phyloP scores from a whole-genome alignment of 2,888 invertebrate genomes.

The Siphlonurus alternatus region DNA sequence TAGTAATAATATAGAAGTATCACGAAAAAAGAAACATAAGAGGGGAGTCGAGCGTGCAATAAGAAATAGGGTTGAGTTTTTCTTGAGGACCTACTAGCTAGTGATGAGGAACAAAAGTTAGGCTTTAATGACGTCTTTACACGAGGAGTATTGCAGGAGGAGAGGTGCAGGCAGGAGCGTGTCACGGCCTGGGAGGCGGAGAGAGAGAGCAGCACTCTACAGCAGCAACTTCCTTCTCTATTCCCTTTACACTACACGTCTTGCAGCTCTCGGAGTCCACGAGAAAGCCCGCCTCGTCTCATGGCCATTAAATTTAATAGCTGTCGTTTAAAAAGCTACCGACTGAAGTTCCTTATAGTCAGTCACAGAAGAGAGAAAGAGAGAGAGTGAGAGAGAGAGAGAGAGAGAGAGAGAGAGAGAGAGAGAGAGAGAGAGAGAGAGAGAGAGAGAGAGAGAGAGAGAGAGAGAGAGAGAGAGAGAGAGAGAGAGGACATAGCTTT shows the following conservation, averaged over 20 bases:
- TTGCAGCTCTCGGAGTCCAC: no score
- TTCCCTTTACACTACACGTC: no score
- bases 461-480: constrained; percentile 5
- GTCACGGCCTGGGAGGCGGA: not conserved
- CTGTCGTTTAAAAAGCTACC: constrained; percentile 1
- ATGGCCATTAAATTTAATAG: constrained; percentile 2
- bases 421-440: not conserved
- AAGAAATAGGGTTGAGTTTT: no score
- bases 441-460: constrained; percentile 3
- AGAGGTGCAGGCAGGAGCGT: not conserved
- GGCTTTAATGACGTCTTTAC: not conserved
- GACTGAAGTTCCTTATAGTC: not conserved
- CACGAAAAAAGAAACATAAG: no score
- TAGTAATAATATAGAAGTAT: no score
- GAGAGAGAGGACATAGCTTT: constrained; percentile 2
- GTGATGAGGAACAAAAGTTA: not conserved
- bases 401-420: constrained; percentile 12
- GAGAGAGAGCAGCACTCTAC: not conserved
- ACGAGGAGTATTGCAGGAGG: not conserved
- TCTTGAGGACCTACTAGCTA: not conserved
- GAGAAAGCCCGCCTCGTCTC: not conserved
- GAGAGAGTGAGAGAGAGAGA: not conserved
- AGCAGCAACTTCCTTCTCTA: not conserved
- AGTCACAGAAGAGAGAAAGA: not conserved
- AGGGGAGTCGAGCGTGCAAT: no score